Evolutionary conservation across 1,140 invertebrate genomes (phyloP), one percentile per base, ranked within the genome.

Genomic region (Pseudomyrmex cubaensis): DNA sequence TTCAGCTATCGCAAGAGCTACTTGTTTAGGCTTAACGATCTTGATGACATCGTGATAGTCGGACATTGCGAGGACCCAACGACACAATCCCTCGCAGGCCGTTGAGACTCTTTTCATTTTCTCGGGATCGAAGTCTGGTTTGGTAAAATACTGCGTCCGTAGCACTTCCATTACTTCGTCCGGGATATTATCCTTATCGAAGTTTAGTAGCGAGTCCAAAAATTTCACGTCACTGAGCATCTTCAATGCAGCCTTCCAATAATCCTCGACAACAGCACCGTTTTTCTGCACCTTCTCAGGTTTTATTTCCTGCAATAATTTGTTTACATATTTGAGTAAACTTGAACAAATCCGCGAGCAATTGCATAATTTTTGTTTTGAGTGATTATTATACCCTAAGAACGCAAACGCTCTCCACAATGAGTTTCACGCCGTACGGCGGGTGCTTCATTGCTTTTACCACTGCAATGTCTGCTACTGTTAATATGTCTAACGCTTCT

Each of bases 371-470:
- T 63, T 46, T 64, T 67, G 1, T 13, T 54, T 66, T 15, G 9
- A 13, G 12, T 1, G 22, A 50, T 57, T 8, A 80, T 56, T 63
- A 0, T 93, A 98, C 98, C 95, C 98, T 97, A 84, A 99, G 95
- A 87, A 99, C 98, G 91, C 98, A 99, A 84, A 99, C 96, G 72
- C 98, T 98, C 94, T 99, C 99, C 97, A 99, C 98, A 1, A 99
- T 98, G 73, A 99, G 95, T 90, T 97, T 98, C 5, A 99, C 97
- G 77, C 97, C 98, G 90, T 97, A 96, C 0, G 99, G 99, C 2
- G 99, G 99, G 95, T 97, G 98, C 95, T 99, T 99, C 98, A 99
- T 99, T 0, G 98, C 97, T 95, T 99, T 99, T 4, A 99, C 98
- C 61, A 99, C 96, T 46, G 98, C 97, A 69, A 99, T 99, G 94